Evolutionary conservation across 2,797 vertebrate species (phyloP).

Genomic region (Spea hammondii): DNA sequence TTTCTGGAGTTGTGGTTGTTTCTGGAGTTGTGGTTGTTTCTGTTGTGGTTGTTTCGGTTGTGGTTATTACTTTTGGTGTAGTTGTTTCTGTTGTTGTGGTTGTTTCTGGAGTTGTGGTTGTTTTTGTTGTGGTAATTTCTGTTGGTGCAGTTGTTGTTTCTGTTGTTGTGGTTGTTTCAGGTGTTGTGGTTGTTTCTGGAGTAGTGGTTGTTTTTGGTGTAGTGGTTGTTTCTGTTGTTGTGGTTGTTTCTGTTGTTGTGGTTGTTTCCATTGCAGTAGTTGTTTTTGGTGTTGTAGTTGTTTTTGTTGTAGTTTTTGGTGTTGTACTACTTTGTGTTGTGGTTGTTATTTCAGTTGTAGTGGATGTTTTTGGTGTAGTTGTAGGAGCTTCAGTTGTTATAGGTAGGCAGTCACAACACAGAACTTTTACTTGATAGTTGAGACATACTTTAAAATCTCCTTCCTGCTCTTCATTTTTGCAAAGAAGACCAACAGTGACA

Average conservation of each 20-base stretch:
- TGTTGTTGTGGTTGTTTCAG: no score
- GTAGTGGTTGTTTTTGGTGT: not conserved
- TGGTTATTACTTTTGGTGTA: no score
- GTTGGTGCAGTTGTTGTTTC: no score
- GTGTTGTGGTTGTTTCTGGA: no score
- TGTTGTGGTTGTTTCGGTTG: no score
- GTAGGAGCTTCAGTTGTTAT: not conserved
- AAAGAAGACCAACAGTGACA: constrained; percentile 52
- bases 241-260: not conserved
- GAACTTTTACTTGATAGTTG: constrained; percentile 76
- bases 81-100: no score
- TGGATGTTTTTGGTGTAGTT: not conserved
- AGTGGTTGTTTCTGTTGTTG: not conserved
- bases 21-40: no score
- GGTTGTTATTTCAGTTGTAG: not conserved
- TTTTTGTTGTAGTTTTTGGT: not conserved
- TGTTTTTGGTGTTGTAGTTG: constrained; percentile 6
- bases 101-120: no score
- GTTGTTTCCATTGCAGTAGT: constrained; percentile 7
- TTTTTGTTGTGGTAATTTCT: no score
- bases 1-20: no score
- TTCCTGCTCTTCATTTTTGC: constrained; percentile 58
- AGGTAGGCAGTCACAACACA: constrained; percentile 63
- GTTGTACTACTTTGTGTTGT: constrained; percentile 13
- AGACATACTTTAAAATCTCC: constrained; percentile 62